Evolutionary conservation across 2,797 vertebrate genomes (phyloP).

Genomic region (Amazonetta brasiliensis): DNA sequence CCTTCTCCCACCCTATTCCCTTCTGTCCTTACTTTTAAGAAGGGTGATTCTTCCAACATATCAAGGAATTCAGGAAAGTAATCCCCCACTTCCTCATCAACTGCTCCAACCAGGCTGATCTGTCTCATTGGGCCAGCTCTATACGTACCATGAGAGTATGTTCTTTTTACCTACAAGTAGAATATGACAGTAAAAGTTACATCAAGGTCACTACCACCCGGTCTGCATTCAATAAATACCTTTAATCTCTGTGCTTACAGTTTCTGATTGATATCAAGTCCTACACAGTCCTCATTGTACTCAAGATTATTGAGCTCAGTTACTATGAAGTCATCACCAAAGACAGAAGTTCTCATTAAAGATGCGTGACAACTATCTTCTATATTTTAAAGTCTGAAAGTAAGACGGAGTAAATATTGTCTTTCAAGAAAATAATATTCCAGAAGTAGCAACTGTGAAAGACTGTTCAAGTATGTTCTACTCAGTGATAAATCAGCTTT

Average conservation of each 20-base stretch:
- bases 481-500: not conserved
- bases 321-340: not conserved
- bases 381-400: not conserved
- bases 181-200: slow-evolving; percentile 37
- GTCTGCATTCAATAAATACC: not conserved
- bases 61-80: slow-evolving; percentile 97
- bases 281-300: not conserved
- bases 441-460: not conserved
- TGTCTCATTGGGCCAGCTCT: slow-evolving; percentile 97
- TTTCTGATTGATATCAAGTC: not conserved
- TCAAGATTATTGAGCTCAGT: not conserved
- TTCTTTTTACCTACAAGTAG: slow-evolving; percentile 91
- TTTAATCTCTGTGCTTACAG: not conserved
- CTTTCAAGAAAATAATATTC: not conserved
- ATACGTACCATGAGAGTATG: slow-evolving; percentile 97
- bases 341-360: not conserved
- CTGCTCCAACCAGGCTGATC: slow-evolving; percentile 97
- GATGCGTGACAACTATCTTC: not conserved
- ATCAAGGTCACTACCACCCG: not conserved
- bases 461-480: accelerated
- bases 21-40: slow-evolving; percentile 91
- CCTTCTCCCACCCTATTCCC: slow-evolving; percentile 38
- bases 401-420: not conserved
- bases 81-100: slow-evolving; percentile 97
- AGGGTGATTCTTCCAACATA: slow-evolving; percentile 94